A percentile compares a stretch with the other conserved stretches of the same genome.
Conservation (phyloP, 2,888 invertebrate genomes). For the Keiferia lycopersicella region DNA sequence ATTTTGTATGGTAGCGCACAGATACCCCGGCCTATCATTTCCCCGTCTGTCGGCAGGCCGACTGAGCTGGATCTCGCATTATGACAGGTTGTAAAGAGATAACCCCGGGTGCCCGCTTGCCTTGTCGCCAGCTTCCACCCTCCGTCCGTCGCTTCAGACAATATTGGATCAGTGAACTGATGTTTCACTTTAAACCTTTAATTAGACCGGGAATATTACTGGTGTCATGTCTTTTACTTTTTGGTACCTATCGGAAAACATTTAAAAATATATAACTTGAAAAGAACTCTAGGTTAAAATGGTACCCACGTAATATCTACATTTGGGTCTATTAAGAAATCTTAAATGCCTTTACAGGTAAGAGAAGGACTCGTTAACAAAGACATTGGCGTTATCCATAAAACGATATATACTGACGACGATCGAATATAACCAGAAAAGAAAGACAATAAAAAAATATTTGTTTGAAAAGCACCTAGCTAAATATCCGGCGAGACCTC, state of each 20-base stretch:
- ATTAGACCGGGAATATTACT: neutral
- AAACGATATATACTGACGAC: neutral
- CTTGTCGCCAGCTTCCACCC: neutral
- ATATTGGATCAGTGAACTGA: neutral
- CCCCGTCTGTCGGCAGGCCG: neutral
- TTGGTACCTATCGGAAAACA: no score
- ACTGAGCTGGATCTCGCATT: neutral
- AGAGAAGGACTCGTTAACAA: neutral
- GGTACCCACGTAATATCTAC: no score
- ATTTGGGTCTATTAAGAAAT: no score
- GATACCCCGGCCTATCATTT: no score
- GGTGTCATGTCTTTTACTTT: neutral
- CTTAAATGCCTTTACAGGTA: no score
- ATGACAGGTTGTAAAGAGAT: slow-evolving; percentile 1
- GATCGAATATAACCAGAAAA: neutral
- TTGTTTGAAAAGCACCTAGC: slow-evolving; percentile 30
- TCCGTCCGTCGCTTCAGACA: neutral
- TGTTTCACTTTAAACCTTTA: neutral
- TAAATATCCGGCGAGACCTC: slow-evolving; percentile 25
- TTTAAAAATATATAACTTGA: no score
- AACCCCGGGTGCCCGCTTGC: neutral
- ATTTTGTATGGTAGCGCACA: no score
- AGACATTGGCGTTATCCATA: neutral
- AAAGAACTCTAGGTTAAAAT: no score
- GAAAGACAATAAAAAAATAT: slow-evolving; percentile 19